Conservation (phyloP, 2,113 vertebrate species). For the Etheostoma spectabile region DNA sequence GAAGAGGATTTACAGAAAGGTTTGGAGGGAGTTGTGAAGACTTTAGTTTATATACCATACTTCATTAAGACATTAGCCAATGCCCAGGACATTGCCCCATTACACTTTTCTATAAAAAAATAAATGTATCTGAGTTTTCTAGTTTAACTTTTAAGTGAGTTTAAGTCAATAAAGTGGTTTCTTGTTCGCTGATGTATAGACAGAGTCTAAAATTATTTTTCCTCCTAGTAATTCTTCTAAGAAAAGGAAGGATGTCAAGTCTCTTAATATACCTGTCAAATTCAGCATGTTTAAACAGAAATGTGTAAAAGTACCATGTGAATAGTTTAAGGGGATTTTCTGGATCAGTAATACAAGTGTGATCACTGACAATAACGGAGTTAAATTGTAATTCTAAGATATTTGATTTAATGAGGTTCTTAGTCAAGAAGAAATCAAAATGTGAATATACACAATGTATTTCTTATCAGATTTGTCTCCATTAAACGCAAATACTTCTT, state of each 20-base stretch:
- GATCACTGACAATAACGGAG: not conserved
- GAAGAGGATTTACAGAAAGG: no score
- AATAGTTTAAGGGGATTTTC: not conserved
- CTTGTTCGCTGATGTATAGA: not conserved
- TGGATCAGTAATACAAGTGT: not conserved
- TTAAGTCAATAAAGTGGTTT: not conserved
- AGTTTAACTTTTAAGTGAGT: not conserved
- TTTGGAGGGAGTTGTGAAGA: no score
- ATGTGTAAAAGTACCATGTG: not conserved
- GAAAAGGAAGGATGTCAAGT: not conserved
- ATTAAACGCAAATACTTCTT: not conserved
- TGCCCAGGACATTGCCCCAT: no score
- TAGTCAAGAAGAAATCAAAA: not conserved
- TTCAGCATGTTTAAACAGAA: not conserved
- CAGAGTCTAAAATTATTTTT: not conserved
- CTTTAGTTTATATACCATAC: no score
- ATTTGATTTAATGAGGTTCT: not conserved
- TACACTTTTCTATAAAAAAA: no score
- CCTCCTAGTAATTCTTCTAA: not conserved
- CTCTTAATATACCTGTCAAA: not conserved
- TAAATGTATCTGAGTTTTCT: no score
- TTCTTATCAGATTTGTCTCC: not conserved
- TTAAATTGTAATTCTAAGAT: not conserved
- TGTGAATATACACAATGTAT: not conserved
- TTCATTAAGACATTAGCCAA: no score